These are phyloP conservation scores for Menidia menidia DNA, from an alignment of 2,797 vertebrate species.

Conservation along the genomic window DNA sequence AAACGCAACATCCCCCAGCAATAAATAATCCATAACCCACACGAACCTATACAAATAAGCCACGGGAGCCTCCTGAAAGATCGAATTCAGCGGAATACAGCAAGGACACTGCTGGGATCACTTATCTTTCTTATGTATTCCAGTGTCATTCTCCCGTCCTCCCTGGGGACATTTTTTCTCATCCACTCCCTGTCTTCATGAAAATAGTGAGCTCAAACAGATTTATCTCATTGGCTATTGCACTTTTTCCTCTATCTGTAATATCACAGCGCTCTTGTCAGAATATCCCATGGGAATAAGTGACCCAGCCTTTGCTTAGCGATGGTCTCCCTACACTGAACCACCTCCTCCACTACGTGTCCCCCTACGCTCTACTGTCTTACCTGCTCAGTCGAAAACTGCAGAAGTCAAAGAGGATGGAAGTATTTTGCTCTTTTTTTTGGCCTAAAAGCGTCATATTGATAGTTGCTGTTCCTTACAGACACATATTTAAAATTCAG, in stretches of 20 bases:
- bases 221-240: constrained; percentile 13
- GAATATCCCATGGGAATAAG: constrained; percentile 30
- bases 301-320: constrained; percentile 26
- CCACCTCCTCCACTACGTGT: neutral
- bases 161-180: constrained; percentile 31
- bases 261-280: constrained; percentile 33
- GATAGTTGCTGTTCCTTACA: neutral
- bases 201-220: constrained; percentile 39
- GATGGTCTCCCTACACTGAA: constrained; percentile 4
- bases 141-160: constrained; percentile 15
- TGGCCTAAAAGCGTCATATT: neutral
- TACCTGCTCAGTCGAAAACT: neutral
- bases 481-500: constrained; percentile 14
- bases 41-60: neutral
- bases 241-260: constrained; percentile 14
- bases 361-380: neutral
- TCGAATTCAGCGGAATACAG: constrained; percentile 25
- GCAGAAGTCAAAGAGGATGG: neutral
- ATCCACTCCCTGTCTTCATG: constrained; percentile 13
- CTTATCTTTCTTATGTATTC: constrained; percentile 33
- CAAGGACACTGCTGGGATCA: constrained; percentile 21
- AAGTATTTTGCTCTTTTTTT: constrained; percentile 2
- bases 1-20: neutral
- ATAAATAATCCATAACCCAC: neutral
- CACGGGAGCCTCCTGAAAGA: neutral